phyloP scores from a whole-genome alignment of 1,140 invertebrate genomes.

The Leptinotarsa texana region DNA sequence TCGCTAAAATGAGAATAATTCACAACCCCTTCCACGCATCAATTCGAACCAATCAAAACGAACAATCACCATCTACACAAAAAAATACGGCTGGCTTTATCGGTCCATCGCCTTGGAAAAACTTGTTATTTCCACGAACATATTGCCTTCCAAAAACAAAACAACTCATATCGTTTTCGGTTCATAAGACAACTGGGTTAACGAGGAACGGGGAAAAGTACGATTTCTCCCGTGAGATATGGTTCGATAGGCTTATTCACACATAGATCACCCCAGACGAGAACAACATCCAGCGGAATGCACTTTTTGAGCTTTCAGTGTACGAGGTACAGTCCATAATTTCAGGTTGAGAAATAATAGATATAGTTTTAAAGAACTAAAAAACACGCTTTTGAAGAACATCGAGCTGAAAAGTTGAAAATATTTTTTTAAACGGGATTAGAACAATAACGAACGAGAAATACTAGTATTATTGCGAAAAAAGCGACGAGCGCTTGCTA shows the following conservation, averaged over 20 bases:
- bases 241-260: background rate
- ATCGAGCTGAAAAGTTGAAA: no score
- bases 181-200: constrained; percentile 21
- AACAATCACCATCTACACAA: no score
- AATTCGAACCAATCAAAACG: no score
- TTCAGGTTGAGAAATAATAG: background rate
- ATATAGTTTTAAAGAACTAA: no score
- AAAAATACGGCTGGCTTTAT: background rate
- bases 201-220: constrained; percentile 8
- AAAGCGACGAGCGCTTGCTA: no score
- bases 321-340: background rate
- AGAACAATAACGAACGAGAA: no score
- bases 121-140: constrained; percentile 10
- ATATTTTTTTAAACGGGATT: no score
- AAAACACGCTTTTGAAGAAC: no score
- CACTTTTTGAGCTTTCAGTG: background rate
- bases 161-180: constrained; percentile 20
- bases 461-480: no score
- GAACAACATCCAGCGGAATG: background rate
- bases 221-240: constrained; percentile 13
- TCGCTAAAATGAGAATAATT: no score
- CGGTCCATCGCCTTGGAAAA: constrained; percentile 8
- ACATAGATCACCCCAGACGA: background rate
- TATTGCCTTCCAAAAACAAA: constrained; percentile 12
- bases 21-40: no score